These are phyloP conservation scores for Neotoma lepida DNA, from an alignment of 2,113 vertebrate genomes.

Conservation along the genomic window DNA sequence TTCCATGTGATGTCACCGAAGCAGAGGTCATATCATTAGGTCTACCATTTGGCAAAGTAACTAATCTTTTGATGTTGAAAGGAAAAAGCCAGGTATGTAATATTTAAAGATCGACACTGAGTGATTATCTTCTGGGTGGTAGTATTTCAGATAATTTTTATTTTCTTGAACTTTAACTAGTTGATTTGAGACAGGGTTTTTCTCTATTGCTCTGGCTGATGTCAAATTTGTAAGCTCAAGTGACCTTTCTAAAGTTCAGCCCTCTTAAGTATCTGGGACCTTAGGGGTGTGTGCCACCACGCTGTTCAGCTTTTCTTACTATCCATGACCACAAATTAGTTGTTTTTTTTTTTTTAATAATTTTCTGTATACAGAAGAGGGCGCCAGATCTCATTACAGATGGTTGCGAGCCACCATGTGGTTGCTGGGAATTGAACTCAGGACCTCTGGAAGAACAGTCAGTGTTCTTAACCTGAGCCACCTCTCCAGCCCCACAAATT, in stretches of 20 bases:
- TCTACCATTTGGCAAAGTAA: constrained; percentile 92
- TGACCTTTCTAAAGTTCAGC: not conserved
- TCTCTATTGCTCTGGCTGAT: not conserved
- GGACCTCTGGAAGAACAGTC: no score
- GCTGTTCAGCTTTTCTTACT: not conserved
- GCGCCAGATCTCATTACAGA: no score
- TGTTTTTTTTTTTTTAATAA: no score
- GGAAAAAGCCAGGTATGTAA: constrained; percentile 89
- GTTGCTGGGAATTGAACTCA: no score
- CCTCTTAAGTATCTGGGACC: not conserved
- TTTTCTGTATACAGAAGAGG: no score
- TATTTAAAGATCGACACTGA: constrained; percentile 49
- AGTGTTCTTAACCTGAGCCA: no score
- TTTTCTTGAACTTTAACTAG: constrained; percentile 52
- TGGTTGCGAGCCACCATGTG: no score
- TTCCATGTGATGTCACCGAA: constrained; percentile 88
- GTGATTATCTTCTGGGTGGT: constrained; percentile 48
- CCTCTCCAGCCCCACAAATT: no score
- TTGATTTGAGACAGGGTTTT: not conserved
- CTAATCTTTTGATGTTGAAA: constrained; percentile 91
- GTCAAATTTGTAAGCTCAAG: not conserved
- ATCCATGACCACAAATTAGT: not conserved
- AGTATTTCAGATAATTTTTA: constrained; percentile 57
- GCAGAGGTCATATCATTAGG: constrained; percentile 90
- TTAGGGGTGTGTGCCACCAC: not conserved